These are phyloP conservation scores for Lysiphlebus fabarum DNA, from an alignment of 1,140 invertebrate species.

Conservation along the genomic window DNA sequence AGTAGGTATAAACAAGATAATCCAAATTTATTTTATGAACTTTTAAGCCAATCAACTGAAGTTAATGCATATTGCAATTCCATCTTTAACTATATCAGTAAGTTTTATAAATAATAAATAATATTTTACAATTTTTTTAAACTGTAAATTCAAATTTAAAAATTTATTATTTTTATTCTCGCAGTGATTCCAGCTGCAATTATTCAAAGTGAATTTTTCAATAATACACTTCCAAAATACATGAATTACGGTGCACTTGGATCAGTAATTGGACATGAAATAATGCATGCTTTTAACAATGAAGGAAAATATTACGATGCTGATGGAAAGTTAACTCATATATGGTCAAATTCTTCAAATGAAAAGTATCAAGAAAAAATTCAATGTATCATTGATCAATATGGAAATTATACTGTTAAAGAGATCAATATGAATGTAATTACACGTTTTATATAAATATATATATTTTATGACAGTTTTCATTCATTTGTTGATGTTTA, in stretches of 20 bases:
- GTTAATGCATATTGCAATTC: no score
- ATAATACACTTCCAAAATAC: slow-evolving; percentile 66
- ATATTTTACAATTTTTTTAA: slow-evolving; percentile 16
- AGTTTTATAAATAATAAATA: slow-evolving; percentile 68
- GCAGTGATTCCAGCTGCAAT: slow-evolving; percentile 75
- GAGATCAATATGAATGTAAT: slow-evolving; percentile 59
- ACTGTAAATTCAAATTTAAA: neutral
- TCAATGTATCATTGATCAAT: slow-evolving; percentile 69
- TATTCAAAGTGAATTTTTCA: slow-evolving; percentile 71
- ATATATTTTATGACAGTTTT: neutral
- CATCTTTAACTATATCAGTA: slow-evolving; percentile 65
- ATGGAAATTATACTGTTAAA: slow-evolving; percentile 63
- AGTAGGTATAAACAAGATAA: no score
- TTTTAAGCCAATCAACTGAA: no score
- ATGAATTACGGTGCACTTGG: slow-evolving; percentile 75
- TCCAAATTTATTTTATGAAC: no score
- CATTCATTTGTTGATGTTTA: neutral
- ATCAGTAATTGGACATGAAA: slow-evolving; percentile 65
- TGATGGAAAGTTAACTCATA: slow-evolving; percentile 63
- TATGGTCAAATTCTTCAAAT: slow-evolving; percentile 64
- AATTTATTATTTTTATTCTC: neutral
- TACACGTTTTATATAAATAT: neutral
- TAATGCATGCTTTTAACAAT: slow-evolving; percentile 64
- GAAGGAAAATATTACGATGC: slow-evolving; percentile 65
- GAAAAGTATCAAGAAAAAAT: slow-evolving; percentile 59